Base-by-base conservation (phyloP, 2,888 invertebrate species). In the Brachynemurus nebulosus region DNA sequence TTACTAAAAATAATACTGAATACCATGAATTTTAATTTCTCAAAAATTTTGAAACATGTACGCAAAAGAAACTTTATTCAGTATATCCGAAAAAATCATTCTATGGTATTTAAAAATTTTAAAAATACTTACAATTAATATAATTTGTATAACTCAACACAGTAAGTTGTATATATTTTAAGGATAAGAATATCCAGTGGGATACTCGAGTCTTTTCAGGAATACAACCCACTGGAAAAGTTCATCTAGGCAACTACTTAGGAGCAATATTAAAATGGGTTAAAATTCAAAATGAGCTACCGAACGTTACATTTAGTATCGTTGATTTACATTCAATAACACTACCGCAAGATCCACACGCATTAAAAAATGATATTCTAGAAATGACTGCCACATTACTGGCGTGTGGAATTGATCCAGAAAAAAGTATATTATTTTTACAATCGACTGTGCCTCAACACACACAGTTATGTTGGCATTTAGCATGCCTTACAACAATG, bases 241-340 rank as follows among this genome's bases (percentile, higher is more conserved):
- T 96, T 48, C 98, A 98, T 65, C 68, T 97, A 41, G 98, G 98
- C 9, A 98, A 99, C 69, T 98, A 96, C 68, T 78, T 95, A 53
- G 96, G 96, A 9, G 95, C 92, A 1, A 75, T 98, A 48, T 74
- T 76, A 47, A 83, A 83, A 59, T 96, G 93, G 84, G 74, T 86
- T 16, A 69, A 80, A 14, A 63, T 92, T 34, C 96, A 96, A 65
- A 67, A 88, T 47, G 57, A 66, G 11, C 72, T 74, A 19, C 76
- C 81, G 46, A 71, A 80, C 58, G 74, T 84, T 16, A 75, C 85
- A 45, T 73, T 83, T 52, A 86, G 89, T 59, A 80, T 97, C 52
- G 96, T 88, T 0, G 96, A 97, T 64, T 68, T 95, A 54, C 96
- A 97, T 67, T 81, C 95, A 1, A 82, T 95, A 46, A 96, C 96